phyloP scores from a whole-genome alignment of 1,140 invertebrate genomes.

The Penaeus vannamei region DNA sequence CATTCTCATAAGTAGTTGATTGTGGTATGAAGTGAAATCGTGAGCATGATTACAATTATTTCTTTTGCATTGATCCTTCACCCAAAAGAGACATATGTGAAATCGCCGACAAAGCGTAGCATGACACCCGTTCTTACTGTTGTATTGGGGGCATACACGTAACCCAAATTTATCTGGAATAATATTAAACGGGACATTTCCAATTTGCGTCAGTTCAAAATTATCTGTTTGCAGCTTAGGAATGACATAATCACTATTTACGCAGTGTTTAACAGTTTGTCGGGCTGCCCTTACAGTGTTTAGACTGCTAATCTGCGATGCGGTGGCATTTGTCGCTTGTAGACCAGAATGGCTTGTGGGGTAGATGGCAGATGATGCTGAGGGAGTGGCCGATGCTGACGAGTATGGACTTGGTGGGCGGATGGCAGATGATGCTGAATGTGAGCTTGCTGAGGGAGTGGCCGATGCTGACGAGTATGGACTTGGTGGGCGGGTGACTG shows the following conservation, averaged over 20 bases:
- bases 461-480: too few species aligned
- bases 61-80: conserved; percentile 39
- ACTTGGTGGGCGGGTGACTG: too few species aligned
- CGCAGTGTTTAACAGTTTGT: conserved; percentile 27
- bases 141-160: conserved; percentile 57
- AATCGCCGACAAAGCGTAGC: conserved; percentile 51
- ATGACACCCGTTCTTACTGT: conserved; percentile 45
- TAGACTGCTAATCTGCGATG: not conserved
- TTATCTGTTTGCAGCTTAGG: not conserved
- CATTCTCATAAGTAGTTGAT: conserved; percentile 10
- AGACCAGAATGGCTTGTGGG: too few species aligned
- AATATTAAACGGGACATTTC: not conserved
- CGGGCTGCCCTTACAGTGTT: not conserved
- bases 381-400: too few species aligned
- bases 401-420: too few species aligned
- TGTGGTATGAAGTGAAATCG: conserved; percentile 42
- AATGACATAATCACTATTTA: conserved; percentile 51
- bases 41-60: conserved; percentile 50
- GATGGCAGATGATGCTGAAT: too few species aligned
- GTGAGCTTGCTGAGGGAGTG: too few species aligned
- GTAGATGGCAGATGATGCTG: too few species aligned
- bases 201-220: not conserved
- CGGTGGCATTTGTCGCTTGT: too few species aligned
- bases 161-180: conserved; percentile 40
- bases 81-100: conserved; percentile 60